Conservation (phyloP, 2,113 vertebrate species). For the Myiozetetes cayanensis region DNA sequence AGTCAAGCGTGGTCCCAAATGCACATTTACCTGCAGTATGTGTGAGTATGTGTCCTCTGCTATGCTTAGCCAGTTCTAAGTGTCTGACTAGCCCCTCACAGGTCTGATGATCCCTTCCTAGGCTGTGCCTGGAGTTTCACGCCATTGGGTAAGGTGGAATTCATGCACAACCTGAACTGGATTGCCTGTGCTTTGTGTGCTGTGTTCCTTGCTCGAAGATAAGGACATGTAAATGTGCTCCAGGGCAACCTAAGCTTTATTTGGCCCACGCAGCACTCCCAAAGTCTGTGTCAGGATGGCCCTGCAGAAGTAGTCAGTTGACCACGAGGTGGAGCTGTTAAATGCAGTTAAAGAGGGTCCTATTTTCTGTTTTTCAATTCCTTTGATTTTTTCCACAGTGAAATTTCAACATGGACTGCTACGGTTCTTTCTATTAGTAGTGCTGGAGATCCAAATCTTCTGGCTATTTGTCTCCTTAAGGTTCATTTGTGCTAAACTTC, state of each 20-base stretch:
- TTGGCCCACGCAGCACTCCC: not conserved
- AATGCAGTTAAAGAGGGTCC: not conserved
- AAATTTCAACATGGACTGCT: not conserved
- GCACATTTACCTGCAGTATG: not conserved
- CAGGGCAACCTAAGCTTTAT: not conserved
- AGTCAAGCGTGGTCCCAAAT: not conserved
- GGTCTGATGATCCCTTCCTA: not conserved
- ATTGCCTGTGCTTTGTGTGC: not conserved
- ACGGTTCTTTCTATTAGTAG: not conserved
- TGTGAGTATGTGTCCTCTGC: not conserved
- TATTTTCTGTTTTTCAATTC: not conserved
- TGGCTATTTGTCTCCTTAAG: not conserved
- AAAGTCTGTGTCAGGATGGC: no score
- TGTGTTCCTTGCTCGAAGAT: accelerated
- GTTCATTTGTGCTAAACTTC: not conserved
- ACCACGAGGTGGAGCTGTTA: not conserved
- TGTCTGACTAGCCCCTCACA: not conserved
- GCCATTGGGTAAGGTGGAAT: not conserved
- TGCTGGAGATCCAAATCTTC: not conserved
- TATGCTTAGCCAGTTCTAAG: not conserved
- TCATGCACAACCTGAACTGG: accelerated
- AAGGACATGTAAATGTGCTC: not conserved
- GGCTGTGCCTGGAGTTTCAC: not conserved
- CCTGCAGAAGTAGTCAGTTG: not conserved
- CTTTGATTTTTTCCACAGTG: not conserved